These are phyloP conservation scores for Calypte anna DNA, from an alignment of 2,113 vertebrate species.

Conservation along the genomic window DNA sequence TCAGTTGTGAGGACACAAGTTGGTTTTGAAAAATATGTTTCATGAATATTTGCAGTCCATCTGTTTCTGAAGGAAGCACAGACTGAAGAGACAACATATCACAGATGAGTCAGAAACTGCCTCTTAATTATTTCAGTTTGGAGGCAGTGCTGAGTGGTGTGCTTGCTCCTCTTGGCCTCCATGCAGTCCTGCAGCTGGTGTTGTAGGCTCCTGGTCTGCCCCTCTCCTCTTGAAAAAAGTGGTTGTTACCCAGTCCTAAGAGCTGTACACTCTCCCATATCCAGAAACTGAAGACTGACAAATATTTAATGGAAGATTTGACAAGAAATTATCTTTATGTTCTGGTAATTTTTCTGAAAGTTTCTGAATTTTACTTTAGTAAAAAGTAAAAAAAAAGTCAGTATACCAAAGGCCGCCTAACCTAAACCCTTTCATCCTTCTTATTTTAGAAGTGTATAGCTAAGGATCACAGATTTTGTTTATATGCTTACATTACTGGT, in stretches of 20 bases:
- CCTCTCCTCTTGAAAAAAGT: background rate
- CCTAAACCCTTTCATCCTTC: background rate
- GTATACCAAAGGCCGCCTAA: background rate
- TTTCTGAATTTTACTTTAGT: background rate
- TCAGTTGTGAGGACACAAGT: slow-evolving; percentile 1
- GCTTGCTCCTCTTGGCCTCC: background rate
- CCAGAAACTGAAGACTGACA: background rate
- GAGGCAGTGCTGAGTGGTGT: background rate
- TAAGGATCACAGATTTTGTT: background rate
- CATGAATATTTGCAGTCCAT: slow-evolving; percentile 14
- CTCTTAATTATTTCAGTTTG: background rate
- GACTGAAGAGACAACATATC: background rate
- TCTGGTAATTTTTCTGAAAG: background rate
- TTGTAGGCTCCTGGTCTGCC: background rate
- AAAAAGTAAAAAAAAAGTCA: background rate
- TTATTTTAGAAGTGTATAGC: background rate
- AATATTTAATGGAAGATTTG: background rate
- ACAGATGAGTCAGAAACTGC: background rate
- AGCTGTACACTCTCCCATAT: background rate
- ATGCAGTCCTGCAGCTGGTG: background rate
- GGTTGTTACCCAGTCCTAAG: background rate
- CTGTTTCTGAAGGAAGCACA: slow-evolving; percentile 15
- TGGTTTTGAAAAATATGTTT: background rate
- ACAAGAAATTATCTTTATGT: background rate
- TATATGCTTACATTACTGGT: background rate